Conservation (phyloP, 2,797 vertebrate genomes). For the Erithacus rubecula region DNA sequence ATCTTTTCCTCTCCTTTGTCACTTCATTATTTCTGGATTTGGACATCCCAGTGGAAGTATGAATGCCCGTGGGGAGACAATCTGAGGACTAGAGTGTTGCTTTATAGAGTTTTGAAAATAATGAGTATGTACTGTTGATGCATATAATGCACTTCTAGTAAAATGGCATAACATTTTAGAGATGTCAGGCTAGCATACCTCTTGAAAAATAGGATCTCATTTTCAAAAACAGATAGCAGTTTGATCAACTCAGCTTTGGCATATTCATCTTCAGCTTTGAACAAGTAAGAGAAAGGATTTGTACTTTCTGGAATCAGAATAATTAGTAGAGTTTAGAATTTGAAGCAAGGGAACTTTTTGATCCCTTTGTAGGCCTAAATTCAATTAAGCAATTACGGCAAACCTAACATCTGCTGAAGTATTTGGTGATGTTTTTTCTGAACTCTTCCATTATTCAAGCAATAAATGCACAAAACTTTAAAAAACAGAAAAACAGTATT, state of each 20-base stretch:
- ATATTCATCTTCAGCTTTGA: not conserved
- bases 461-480: constrained; percentile 7
- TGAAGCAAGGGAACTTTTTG: not conserved
- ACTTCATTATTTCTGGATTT: not conserved
- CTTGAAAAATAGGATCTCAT: not conserved
- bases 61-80: not conserved
- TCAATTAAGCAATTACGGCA: not conserved
- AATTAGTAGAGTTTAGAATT: not conserved
- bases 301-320: not conserved
- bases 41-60: not conserved
- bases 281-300: not conserved
- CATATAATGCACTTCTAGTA: not conserved
- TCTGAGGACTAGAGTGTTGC: not conserved
- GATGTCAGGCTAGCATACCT: not conserved
- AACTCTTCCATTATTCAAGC: constrained; percentile 12
- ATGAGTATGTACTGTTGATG: not conserved
- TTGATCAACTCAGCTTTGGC: not conserved
- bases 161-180: not conserved
- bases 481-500: constrained; percentile 14
- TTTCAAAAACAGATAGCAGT: not conserved
- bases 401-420: not conserved
- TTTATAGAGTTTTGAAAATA: not conserved
- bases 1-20: not conserved
- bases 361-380: not conserved
- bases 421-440: not conserved